Evolutionary conservation across 2,113 vertebrate species (phyloP).

Genomic region (Crotalus helleri): DNA sequence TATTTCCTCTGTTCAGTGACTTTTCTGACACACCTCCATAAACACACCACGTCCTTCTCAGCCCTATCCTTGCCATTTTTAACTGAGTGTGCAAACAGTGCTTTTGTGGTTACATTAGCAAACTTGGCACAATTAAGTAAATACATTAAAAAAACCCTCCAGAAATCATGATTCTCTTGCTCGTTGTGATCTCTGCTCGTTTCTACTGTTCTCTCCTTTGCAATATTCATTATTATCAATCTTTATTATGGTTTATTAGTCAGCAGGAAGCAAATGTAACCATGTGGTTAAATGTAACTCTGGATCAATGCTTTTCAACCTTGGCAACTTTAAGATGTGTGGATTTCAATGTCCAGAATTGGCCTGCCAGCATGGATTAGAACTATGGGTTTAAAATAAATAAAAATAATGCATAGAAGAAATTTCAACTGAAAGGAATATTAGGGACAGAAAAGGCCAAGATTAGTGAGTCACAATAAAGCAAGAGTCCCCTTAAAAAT

Average conservation of each 20-base stretch:
- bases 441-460: background rate
- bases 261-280: background rate
- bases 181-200: background rate
- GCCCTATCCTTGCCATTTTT: conserved; percentile 14
- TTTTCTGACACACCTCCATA: background rate
- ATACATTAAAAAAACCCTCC: fast-evolving
- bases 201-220: background rate
- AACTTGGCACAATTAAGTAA: background rate
- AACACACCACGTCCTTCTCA: conserved; percentile 54
- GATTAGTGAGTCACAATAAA: background rate
- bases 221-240: background rate
- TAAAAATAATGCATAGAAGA: background rate
- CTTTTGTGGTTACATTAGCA: fast-evolving
- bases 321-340: background rate
- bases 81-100: conserved; percentile 57
- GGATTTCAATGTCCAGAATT: background rate
- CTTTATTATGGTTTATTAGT: background rate
- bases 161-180: background rate
- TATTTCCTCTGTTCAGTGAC: background rate
- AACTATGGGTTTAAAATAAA: background rate
- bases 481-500: background rate
- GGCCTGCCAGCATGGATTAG: background rate
- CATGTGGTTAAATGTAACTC: background rate
- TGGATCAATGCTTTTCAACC: background rate
- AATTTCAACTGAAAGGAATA: background rate